Evolutionary conservation across 2,113 vertebrate species (phyloP).

Genomic region (Chionis minor): DNA sequence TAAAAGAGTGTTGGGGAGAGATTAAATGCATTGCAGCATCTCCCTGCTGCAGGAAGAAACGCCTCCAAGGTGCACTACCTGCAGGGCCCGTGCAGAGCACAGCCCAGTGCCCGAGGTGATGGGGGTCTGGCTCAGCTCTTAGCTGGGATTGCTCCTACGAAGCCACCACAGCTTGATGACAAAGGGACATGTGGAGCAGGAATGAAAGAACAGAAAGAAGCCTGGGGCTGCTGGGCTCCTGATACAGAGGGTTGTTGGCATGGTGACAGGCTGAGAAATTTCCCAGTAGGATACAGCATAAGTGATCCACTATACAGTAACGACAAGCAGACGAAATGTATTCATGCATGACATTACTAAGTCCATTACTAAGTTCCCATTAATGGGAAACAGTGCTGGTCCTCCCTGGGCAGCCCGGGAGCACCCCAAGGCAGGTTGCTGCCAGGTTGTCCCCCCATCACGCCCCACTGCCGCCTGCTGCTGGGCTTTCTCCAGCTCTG

Average conservation of each 20-base stretch:
- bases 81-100: not conserved
- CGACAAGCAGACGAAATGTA: not conserved
- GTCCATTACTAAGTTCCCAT: not conserved
- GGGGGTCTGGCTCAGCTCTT: not conserved
- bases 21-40: not conserved
- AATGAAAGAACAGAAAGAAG: not conserved
- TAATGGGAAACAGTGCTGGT: not conserved
- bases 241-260: not conserved
- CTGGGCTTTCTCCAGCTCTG: not conserved
- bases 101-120: not conserved
- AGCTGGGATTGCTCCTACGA: not conserved
- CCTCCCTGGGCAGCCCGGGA: not conserved
- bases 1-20: not conserved
- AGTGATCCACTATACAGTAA: not conserved
- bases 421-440: rapidly evolving
- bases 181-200: not conserved
- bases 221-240: not conserved
- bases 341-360: too few relatives aligned
- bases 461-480: not conserved
- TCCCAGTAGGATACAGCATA: not conserved
- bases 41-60: not conserved
- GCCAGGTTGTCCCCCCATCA: rapidly evolving
- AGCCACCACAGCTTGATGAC: not conserved
- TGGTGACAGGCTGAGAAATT: not conserved
- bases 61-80: not conserved